These are phyloP conservation scores for Picus viridis DNA, from an alignment of 2,797 vertebrate species.

Conservation along the genomic window DNA sequence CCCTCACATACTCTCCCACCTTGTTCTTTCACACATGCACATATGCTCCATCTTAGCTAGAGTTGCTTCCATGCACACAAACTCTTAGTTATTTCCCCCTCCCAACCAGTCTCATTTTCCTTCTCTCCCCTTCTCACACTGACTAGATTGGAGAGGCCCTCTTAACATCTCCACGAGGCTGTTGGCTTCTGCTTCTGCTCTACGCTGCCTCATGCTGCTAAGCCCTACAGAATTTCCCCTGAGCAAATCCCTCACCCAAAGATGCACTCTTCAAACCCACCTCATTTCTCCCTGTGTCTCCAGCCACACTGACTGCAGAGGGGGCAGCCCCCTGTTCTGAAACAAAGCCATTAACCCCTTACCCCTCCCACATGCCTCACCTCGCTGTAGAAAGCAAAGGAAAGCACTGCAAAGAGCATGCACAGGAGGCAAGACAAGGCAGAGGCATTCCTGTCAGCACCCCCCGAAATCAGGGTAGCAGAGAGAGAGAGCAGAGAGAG, in stretches of 20 bases:
- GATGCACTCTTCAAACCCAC: neutral
- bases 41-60: constrained; percentile 28
- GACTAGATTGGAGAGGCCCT: neutral
- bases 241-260: neutral
- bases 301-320: neutral
- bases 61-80: neutral
- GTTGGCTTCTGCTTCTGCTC: neutral
- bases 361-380: neutral
- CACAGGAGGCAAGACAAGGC: constrained; percentile 8
- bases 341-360: neutral
- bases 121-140: neutral
- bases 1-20: constrained; percentile 43
- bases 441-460: neutral
- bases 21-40: constrained; percentile 61
- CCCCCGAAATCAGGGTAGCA: neutral
- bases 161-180: neutral
- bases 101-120: neutral
- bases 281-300: neutral
- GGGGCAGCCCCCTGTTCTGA: neutral
- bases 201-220: neutral
- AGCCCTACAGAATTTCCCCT: neutral
- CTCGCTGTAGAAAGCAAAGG: constrained; percentile 13
- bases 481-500: neutral
- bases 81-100: neutral
- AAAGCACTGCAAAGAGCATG: constrained; percentile 17